Conservation (phyloP, 2,797 vertebrate species). For the Molossus alvarezi region DNA sequence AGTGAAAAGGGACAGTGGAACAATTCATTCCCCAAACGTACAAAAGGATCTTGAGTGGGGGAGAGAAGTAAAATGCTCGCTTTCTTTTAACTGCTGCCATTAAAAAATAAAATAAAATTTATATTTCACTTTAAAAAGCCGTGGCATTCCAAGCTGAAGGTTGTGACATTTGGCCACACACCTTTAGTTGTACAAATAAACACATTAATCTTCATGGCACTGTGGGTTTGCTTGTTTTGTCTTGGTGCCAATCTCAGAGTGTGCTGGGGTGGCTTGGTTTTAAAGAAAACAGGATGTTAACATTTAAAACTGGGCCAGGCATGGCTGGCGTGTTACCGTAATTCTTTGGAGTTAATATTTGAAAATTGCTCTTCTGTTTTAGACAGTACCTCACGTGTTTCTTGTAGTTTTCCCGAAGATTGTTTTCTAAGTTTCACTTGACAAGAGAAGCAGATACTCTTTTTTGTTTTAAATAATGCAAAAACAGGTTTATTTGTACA, state of each 20-base stretch:
- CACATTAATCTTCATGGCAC: slow-evolving; percentile 7
- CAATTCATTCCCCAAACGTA: slow-evolving; percentile 53
- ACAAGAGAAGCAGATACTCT: not conserved
- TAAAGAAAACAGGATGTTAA: slow-evolving; percentile 81
- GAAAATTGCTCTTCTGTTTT: slow-evolving; percentile 74
- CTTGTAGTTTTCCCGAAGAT: slow-evolving; percentile 6
- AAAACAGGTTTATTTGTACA: too few species aligned
- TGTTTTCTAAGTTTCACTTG: not conserved
- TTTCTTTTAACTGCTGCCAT: slow-evolving; percentile 58
- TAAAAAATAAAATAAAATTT: slow-evolving; percentile 60
- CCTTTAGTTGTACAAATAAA: slow-evolving; percentile 67
- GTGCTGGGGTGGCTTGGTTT: not conserved
- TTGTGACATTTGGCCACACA: slow-evolving; percentile 35
- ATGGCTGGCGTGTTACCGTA: slow-evolving; percentile 63
- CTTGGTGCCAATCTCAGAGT: not conserved
- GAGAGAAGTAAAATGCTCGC: not conserved
- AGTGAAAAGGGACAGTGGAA: not conserved
- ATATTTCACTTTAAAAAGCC: slow-evolving; percentile 27
- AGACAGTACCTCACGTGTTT: slow-evolving; percentile 52
- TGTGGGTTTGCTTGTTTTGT: not conserved
- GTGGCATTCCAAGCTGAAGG: not conserved
- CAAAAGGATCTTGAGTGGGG: not conserved
- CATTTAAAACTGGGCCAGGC: not conserved
- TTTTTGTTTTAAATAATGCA: too few species aligned
- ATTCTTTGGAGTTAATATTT: slow-evolving; percentile 61